phyloP scores from a whole-genome alignment of 2,113 vertebrate species.

The Platysternon megacephalum region DNA sequence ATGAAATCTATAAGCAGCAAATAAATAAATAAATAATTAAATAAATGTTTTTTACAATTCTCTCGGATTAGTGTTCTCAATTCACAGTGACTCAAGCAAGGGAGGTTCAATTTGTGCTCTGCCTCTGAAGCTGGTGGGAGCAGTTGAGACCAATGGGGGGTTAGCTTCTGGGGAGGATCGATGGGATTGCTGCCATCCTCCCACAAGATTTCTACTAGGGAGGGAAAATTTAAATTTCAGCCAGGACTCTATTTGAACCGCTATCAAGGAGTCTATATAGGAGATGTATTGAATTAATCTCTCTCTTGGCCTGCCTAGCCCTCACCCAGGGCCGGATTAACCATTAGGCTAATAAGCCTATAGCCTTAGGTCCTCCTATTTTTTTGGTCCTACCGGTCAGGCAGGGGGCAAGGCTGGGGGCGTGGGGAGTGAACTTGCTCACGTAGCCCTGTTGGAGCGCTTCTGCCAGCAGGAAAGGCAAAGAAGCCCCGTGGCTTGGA shows the following conservation, averaged over 20 bases:
- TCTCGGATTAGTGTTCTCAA: neutral
- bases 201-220: neutral
- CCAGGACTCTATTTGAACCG: neutral
- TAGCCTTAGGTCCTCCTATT: too few species aligned
- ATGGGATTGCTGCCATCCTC: accelerated
- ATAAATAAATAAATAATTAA: neutral
- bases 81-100: neutral
- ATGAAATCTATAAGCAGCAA: neutral
- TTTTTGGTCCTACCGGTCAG: too few species aligned
- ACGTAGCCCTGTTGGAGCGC: too few species aligned
- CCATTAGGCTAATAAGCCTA: too few species aligned
- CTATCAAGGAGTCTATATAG: neutral
- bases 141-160: accelerated
- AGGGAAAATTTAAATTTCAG: neutral
- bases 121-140: neutral
- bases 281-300: neutral
- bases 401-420: too few species aligned
- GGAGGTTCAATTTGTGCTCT: neutral
- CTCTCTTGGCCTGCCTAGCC: neutral
- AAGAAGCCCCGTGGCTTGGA: too few species aligned
- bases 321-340: neutral
- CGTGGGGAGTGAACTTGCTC: too few species aligned
- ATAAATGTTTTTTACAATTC: neutral
- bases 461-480: too few species aligned
- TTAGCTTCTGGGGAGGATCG: neutral